Base-by-base conservation (phyloP, 92 coral and sea anemone genomes). In the Palythoa heliodiscus region DNA sequence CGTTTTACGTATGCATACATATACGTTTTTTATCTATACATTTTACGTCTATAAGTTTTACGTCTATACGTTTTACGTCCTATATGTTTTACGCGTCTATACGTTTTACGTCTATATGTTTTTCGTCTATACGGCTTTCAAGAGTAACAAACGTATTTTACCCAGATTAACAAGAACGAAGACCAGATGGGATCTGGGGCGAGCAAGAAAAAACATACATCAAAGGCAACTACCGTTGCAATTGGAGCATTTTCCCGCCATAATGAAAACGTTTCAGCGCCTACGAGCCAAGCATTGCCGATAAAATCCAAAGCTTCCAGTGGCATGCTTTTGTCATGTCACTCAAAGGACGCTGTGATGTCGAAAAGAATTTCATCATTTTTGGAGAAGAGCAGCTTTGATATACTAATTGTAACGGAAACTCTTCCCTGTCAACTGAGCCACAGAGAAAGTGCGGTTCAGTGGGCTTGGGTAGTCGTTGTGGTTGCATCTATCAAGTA, bases 401-500 rank as follows among this genome's bases (percentile, higher is more conserved):
- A 86, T 52, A 82, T 85, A 53, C 71, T 93, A 6, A 86, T 64
- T 52, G 80, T 89, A 12, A 89, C 93, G 38, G 94, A 93, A 74
- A 88, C 82, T 54, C 75, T 82, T 2, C 96, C 96, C 22, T 55
- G 82, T 39, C 71, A 88, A 43, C 85, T 93, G 43, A 79, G 76
- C 20, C 75, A 78, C 25, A 86, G 94, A 71, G 96, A 91, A 64
- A 86, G 85, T 77, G 87, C 85, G 37, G 89, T 91, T 16, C 89
- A 80, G 53, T 93, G 94, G 96, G 89, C 91, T 74, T 76, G 83
- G 64, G 85, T 86, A 50, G 89, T 93, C 55, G 91, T 93, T 12
- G 20, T 91, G 9, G 82, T 93, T 61, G 91, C 91, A 54, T 91
- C 96, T 38, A 87, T 93, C 73, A 86, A 86, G 78, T 93, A 93